A percentile compares a stretch with the other conserved stretches of the same genome.
phyloP scores from a whole-genome alignment of 2,797 vertebrate genomes.

The Enteromius fasciolatus region DNA sequence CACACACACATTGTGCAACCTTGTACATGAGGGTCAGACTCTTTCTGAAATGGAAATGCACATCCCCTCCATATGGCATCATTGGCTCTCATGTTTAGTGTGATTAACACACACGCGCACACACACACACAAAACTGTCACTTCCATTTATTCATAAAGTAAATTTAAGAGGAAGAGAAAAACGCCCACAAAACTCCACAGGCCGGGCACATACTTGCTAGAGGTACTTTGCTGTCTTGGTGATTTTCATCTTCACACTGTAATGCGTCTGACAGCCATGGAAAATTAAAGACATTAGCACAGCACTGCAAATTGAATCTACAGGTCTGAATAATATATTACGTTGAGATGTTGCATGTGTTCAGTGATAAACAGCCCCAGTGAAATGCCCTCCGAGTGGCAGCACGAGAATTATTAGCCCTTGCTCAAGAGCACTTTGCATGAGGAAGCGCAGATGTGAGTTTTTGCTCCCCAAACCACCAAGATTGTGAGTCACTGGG shows the following conservation, averaged over 20 bases:
- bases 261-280: constrained; percentile 50
- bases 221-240: constrained; percentile 41
- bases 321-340: constrained; percentile 60
- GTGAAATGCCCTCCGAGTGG: constrained; percentile 55
- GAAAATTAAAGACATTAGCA: constrained; percentile 62
- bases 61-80: constrained; percentile 49
- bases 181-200: constrained; percentile 22
- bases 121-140: constrained; percentile 21
- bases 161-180: constrained; percentile 39
- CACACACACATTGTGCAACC: constrained; percentile 1
- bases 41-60: constrained; percentile 32
- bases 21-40: constrained; percentile 39
- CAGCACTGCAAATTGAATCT: constrained; percentile 48
- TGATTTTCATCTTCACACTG: constrained; percentile 51
- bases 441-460: constrained; percentile 46
- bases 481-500: constrained; percentile 37
- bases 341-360: constrained; percentile 54
- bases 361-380: constrained; percentile 59
- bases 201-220: constrained; percentile 32
- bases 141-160: constrained; percentile 51
- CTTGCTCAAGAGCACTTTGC: constrained; percentile 48
- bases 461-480: constrained; percentile 25
- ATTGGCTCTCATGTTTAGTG: constrained; percentile 31
- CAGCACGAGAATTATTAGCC: constrained; percentile 54
- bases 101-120: neutral